Evolutionary conservation across 1,140 invertebrate species (phyloP).

Genomic region (Leptopilina boulardi): DNA sequence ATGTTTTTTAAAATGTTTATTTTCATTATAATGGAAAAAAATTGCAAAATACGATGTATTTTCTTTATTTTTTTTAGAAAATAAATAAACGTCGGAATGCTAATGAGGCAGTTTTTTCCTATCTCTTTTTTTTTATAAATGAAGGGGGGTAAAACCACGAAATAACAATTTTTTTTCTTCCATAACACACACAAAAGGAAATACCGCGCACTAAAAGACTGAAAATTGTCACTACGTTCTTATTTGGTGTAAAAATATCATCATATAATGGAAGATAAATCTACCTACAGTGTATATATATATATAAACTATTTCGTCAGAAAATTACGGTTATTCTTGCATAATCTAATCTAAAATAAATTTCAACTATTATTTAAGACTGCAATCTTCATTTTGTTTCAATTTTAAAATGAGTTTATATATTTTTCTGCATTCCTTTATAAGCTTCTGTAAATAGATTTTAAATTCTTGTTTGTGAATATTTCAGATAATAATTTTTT

Average conservation of each 20-base stretch:
- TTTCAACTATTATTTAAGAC: slow-evolving; percentile 6
- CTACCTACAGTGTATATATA: no score
- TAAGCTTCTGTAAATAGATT: neutral
- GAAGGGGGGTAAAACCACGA: no score
- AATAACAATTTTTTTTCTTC: no score
- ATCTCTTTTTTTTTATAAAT: no score
- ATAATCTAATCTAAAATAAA: slow-evolving; percentile 1
- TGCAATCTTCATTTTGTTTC: slow-evolving; percentile 13
- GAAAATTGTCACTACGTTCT: neutral
- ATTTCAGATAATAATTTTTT: no score
- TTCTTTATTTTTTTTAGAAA: no score
- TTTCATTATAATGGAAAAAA: no score
- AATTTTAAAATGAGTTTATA: slow-evolving; percentile 13
- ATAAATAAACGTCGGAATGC: no score
- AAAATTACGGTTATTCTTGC: slow-evolving; percentile 5
- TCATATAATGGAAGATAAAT: neutral
- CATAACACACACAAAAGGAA: no score
- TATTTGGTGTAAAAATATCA: slow-evolving; percentile 1
- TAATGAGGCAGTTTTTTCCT: no score
- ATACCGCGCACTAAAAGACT: neutral
- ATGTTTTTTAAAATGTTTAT: no score
- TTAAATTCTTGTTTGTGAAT: neutral
- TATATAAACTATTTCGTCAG: neutral
- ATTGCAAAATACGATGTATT: no score
- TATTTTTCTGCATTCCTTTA: neutral